Percentiles rank a stretch among this genome's conserved stretches.
These are phyloP conservation scores for Lethenteron camtschaticum DNA, from an alignment of 2,113 vertebrate species.

Conservation along the genomic window DNA sequence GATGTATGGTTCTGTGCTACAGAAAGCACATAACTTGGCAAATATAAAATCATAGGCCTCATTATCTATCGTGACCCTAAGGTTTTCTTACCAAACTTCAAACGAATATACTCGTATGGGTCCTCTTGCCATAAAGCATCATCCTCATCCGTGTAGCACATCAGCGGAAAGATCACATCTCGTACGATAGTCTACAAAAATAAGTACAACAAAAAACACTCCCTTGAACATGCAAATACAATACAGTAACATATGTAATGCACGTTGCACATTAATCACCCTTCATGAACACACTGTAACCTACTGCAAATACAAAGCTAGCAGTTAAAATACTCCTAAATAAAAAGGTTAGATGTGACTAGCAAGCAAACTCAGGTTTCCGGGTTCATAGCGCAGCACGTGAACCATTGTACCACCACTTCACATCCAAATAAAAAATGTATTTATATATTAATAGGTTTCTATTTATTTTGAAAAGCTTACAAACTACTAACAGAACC, in stretches of 20 bases:
- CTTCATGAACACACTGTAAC: neutral
- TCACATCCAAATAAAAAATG: no score
- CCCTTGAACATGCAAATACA: neutral
- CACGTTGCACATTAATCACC: no score
- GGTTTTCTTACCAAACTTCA: slow-evolving; percentile 67
- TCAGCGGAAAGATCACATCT: slow-evolving; percentile 55
- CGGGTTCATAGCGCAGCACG: no score
- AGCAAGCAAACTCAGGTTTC: no score
- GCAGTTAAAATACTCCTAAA: slow-evolving; percentile 6
- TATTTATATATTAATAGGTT: no score
- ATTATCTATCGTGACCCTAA: no score
- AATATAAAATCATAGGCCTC: no score
- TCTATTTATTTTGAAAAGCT: no score
- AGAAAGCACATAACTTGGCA: no score
- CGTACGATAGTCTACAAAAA: slow-evolving; percentile 34
- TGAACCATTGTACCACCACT: no score
- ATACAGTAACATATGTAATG: neutral
- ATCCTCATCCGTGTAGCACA: slow-evolving; percentile 98
- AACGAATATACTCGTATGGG: slow-evolving; percentile 95
- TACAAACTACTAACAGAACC: no score
- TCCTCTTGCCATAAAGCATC: slow-evolving; percentile 96
- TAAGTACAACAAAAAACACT: neutral
- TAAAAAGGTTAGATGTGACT: neutral
- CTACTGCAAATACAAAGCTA: slow-evolving; percentile 10
- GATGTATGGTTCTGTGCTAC: no score